A percentile compares a stretch with the other conserved stretches of the same genome.
Conservation (phyloP, 2,797 vertebrate genomes). For the Centroberyx gerrardi region DNA sequence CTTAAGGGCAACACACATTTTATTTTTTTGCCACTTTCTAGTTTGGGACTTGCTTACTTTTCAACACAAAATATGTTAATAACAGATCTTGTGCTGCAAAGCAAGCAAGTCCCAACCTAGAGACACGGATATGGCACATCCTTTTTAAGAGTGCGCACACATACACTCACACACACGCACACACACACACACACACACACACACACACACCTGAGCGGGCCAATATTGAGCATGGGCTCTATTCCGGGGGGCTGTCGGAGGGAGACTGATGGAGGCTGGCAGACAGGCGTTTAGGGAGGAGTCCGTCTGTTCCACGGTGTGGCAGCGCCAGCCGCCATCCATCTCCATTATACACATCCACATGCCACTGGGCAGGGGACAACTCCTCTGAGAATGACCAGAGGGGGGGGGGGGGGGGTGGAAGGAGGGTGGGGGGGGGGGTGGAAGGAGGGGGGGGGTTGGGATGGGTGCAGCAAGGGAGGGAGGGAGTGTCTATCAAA, state of each 20-base stretch:
- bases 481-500: constrained; percentile 63
- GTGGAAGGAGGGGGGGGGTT: not conserved
- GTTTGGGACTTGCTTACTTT: constrained; percentile 7
- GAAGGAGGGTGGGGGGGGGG: not conserved
- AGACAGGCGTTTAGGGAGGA: constrained; percentile 83
- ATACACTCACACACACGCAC: constrained; percentile 1
- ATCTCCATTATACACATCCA: constrained; percentile 85
- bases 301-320: constrained; percentile 75
- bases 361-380: constrained; percentile 81
- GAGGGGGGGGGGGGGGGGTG: not conserved
- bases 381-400: constrained; percentile 74
- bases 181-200: not conserved
- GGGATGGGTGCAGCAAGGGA: constrained; percentile 32
- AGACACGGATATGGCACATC: not conserved
- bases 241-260: constrained; percentile 63
- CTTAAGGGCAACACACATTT: not conserved
- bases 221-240: constrained; percentile 45
- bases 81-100: constrained; percentile 18
- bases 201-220: constrained; percentile 51
- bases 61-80: constrained; percentile 22
- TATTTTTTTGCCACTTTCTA: not conserved
- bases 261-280: constrained; percentile 83
- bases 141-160: not conserved
- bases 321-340: constrained; percentile 81
- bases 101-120: not conserved